Evolutionary conservation across 1,140 invertebrate species (phyloP), one percentile per base, ranked within the genome.

Genomic region (Sinonovacula constricta): DNA sequence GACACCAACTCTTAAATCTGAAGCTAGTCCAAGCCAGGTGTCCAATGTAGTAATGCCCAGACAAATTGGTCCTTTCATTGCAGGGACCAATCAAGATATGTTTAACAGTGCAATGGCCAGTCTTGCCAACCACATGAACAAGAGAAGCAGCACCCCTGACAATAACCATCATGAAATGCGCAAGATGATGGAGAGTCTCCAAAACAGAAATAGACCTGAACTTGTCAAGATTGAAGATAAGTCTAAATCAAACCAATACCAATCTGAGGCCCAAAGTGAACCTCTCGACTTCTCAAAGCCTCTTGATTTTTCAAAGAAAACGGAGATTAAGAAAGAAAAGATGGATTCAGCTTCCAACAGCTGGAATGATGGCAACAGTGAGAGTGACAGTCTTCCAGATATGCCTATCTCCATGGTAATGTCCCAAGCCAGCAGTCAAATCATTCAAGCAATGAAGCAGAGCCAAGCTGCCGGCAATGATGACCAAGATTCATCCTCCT

Each of bases 21-120:
- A 57, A 22, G 34, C 18, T 28, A 36, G 34, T 26, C 62, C n/a
- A 34, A 30, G n/a, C 62, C 62, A 65, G 12, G 31, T 79, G 51
- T 72, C 81, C 14, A 77, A 81, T 59, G 77, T 83, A 53, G 82
- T 85, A 1, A 85, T 85, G 81, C 86, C 87, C 0, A 81, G 83
- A 28, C 82, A 85, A 34, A 87, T 89, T 82, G 88, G 88, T 12
- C 88, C 87, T 45, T 89, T 89, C 59, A 84, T 88, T 4, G 83
- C 81, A n/a, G 81, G 83, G 63, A 80, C 82, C 18, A 67, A 53
- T 31, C 15, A 76, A 75, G 66, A 79, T 80, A 39, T 76, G 53
- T 67, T 57, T 26, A 67, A 59, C 26, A 59, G 33, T 59, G 30
- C 63, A 33, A 28, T 34, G 15, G 53, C 22, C 10, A 30, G 30